Base-by-base conservation (phyloP, 2,888 invertebrate genomes). In the Dimorphilus gyrociliatus region DNA sequence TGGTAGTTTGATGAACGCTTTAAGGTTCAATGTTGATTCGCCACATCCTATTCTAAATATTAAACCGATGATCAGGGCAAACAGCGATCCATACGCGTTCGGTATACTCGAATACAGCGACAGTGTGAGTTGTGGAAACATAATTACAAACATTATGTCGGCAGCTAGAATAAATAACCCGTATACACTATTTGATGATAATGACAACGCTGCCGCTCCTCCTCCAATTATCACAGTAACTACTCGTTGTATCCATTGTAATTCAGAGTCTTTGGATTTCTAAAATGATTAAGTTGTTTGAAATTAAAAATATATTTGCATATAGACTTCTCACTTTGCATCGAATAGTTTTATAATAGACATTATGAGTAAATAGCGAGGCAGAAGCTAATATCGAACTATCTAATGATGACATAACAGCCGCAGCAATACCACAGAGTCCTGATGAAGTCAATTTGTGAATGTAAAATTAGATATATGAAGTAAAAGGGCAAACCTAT, bases 1-100 rank as follows among this genome's bases (percentile, higher is more conserved):
- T 0, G 90, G 88, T 63, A 75, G 92, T 56, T 79, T 75, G 41
- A 92, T 78, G 27, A 84, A 63, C 0, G 88, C 72, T 0, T 78
- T 75, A 30, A 92, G 66, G 0, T 78, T 76, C 54, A 92, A 69
- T 47, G 81, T 63, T 32, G 76, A 73, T 65, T 92, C 92, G 0
- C 92, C 82, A 0, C 90, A 88, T 1, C 80, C 73, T 28, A 88
- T 63, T 3, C 90, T 72, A 36, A 62, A 44, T 23, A 85, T 75
- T 40, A 79, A 58, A 1, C 85, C 86, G 40, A 84, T 72, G 37
- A 81, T 70, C 64, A 32, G 63, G 16, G 42, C 55, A 12, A 32
- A 15, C 2, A 53, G 24, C 5, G 51, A 42, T 2, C 55, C 55
- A 27, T 49, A 52, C 1, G 35, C 27, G 27, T 55, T 55, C 17